Evolutionary conservation across 1,140 invertebrate species (phyloP), one percentile per base, ranked within the genome.

Genomic region (Drosophila insularis): DNA sequence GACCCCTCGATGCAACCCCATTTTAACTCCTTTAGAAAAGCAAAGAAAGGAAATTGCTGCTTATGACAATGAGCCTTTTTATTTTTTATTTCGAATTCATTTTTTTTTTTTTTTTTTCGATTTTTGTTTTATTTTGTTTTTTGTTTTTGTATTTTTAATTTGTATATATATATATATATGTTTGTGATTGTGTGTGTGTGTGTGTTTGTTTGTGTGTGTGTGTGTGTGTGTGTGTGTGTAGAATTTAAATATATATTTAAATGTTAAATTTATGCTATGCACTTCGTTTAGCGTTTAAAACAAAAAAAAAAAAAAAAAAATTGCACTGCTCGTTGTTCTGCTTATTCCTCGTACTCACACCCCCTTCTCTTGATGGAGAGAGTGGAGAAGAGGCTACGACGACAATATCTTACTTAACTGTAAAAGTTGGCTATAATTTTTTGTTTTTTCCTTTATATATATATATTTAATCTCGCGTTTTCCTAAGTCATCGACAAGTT

Each of bases 401-500:
- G 77, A 74, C 69, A 50, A 50, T 21, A 21, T 50, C 43, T 50
- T 21, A 71, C 74, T 86, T 86, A 82, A 70, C 50, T 68, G 54
- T 87, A 89, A 85, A 27, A 82, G 82, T 87, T 89, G 82, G 82
- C 82, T 87, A 87, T 67, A 58, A 56, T 76, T 87, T 80, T 80
- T 43, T 40, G 39, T 11, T n/a, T 40, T 39, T n/a, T 10, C 0
- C 4, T 23, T 23, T 27, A 27, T 27, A 27, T 27, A 46, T 50
- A 50, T 50, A 50, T 50, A 50, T 76, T 82, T 90, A 91, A 87
- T 87, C 82, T 87, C 82, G 80, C 75, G 50, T 89, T 77, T 64
- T 82, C 55, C 81, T 91, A 84, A 74, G 90, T 90, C 80, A 91
- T 91, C 60, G 90, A 90, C 76, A 91, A 78, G 80, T 91, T 91